Evolutionary conservation across 2,888 invertebrate genomes (phyloP), one percentile per base, ranked within the genome.

Genomic region (Drosophila mimica): DNA sequence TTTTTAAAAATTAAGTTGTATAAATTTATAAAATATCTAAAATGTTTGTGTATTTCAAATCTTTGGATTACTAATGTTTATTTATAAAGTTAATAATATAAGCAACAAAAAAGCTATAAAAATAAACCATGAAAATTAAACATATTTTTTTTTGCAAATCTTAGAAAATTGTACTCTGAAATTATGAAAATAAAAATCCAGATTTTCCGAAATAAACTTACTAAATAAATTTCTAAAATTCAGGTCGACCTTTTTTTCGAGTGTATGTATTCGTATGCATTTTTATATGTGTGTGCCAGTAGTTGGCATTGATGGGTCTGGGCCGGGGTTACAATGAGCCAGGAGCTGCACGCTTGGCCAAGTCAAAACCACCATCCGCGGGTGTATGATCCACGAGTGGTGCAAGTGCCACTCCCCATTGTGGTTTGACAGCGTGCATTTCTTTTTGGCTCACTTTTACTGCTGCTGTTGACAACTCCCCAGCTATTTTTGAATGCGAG

Each of bases 381-480:
- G 38, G 58, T 48, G 51, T 52, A 58, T 71, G 70, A 69, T 65
- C 69, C 59, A 79, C 68, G 76, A 64, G 60, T 57, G 20, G 81
- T 56, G 61, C 48, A 62, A 58, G 78, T 66, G 87, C 72, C 73
- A 77, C 69, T 56, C n/a, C 17, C 33, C 75, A 73, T 81, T 86
- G 89, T 70, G 84, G 84, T 65, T 76, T 82, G 72, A 79, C 79
- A 74, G 67, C 64, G 61, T 68, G 63, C 66, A 72, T 48, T 67
- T 67, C 69, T 69, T 49, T 77, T 30, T 53, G 28, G 2, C 53
- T 65, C 53, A 20, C 48, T 46, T 56, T 25, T 31, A n/a, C 17
- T 30, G 36, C 51, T 57, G 62, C 40, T 52, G 73, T 48, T 79
- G 78, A 77, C 65, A 81, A 77, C 53, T 78, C 74, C 57, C 59